Evolutionary conservation across 1,140 invertebrate genomes (phyloP).

Genomic region (Conopomorpha cramerella): DNA sequence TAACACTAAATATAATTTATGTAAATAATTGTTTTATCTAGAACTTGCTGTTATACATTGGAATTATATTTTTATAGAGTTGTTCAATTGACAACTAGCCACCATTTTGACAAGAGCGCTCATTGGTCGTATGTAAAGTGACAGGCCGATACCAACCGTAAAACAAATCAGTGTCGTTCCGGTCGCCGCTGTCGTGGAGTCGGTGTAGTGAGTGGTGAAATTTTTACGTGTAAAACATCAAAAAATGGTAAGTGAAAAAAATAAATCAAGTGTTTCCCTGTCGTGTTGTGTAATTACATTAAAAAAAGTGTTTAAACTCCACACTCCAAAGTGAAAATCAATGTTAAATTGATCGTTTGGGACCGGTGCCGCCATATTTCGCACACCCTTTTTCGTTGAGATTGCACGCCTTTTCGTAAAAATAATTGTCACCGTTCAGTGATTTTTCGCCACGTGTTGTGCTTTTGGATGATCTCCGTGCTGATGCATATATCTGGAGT

Average conservation of each 20-base stretch:
- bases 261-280: slow-evolving; percentile 34
- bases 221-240: slow-evolving; percentile 57
- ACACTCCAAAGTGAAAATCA: slow-evolving; percentile 20
- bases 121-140: slow-evolving; percentile 36
- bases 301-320: slow-evolving; percentile 11
- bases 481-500: not conserved
- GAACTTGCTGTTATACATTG: slow-evolving; percentile 26
- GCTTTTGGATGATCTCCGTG: slow-evolving; percentile 13
- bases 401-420: slow-evolving; percentile 49
- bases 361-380: slow-evolving; percentile 55
- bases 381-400: slow-evolving; percentile 40
- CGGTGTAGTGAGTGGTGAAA: slow-evolving; percentile 55
- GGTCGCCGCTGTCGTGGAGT: slow-evolving; percentile 52
- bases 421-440: slow-evolving; percentile 52
- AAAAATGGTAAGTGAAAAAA: slow-evolving; percentile 56
- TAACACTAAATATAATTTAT: too few species aligned
- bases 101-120: slow-evolving; percentile 54
- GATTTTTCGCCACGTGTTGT: slow-evolving; percentile 57
- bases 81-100: slow-evolving; percentile 25
- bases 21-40: slow-evolving; percentile 19
- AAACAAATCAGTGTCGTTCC: slow-evolving; percentile 54
- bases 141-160: slow-evolving; percentile 46
- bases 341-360: slow-evolving; percentile 16
- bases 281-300: slow-evolving; percentile 23
- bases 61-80: slow-evolving; percentile 8